phyloP scores from a whole-genome alignment of 2,113 vertebrate species.

The Hyaena hyaena region DNA sequence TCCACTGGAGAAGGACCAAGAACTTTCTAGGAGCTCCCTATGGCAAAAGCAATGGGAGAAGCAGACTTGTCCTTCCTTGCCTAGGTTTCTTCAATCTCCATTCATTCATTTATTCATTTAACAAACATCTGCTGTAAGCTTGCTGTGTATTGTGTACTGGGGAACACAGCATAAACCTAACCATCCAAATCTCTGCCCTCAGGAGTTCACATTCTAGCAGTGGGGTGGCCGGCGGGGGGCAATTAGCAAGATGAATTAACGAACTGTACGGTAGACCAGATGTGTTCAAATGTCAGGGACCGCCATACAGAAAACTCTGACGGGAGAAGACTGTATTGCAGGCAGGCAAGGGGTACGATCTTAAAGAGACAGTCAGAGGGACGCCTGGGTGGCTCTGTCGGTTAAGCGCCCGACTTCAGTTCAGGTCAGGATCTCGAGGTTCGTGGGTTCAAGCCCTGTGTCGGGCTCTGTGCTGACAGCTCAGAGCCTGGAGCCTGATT shows the following conservation, averaged over 20 bases:
- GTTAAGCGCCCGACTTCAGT: no score
- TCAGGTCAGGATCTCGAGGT: no score
- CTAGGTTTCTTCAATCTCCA: background rate
- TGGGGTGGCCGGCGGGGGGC: no score
- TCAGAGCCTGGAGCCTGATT: no score
- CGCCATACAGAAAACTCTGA: background rate
- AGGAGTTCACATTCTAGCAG: no score
- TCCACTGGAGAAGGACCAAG: background rate
- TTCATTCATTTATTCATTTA: no score
- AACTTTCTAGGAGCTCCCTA: background rate
- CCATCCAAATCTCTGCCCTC: background rate
- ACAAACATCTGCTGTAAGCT: background rate
- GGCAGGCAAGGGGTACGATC: background rate
- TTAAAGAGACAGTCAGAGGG: background rate
- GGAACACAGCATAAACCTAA: background rate
- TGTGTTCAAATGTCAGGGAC: background rate
- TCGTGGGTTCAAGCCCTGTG: no score
- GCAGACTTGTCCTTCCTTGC: background rate
- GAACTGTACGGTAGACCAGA: background rate
- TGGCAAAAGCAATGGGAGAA: background rate
- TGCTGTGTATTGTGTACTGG: background rate
- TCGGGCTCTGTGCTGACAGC: no score
- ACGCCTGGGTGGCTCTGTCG: no score
- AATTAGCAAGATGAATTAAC: background rate
- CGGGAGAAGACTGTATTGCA: accelerated